phyloP scores from a whole-genome alignment of 2,113 vertebrate species.

The Burhinus oedicnemus region DNA sequence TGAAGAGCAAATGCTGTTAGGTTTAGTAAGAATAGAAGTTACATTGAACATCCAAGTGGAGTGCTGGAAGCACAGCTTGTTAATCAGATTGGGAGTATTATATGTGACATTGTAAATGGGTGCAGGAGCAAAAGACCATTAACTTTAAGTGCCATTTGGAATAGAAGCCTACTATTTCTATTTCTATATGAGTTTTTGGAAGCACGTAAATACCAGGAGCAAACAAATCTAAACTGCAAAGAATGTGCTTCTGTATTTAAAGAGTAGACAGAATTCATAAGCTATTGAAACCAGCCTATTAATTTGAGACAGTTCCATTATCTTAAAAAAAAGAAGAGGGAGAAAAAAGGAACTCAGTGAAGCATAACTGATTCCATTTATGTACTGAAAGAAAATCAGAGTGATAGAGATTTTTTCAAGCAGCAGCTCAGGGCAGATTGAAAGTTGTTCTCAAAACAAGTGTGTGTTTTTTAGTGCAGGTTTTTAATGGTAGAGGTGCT shows the following conservation, averaged over 20 bases:
- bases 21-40: slow-evolving; percentile 1
- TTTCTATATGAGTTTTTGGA: slow-evolving; percentile 2
- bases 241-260: slow-evolving; percentile 7
- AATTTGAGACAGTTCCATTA: not conserved
- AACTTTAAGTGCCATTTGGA: slow-evolving; percentile 28
- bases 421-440: not conserved
- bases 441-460: slow-evolving; percentile 1
- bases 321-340: not conserved
- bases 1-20: slow-evolving; percentile 9
- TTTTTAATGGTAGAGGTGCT: not conserved
- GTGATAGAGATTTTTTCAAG: not conserved
- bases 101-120: not conserved
- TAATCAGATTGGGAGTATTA: not conserved
- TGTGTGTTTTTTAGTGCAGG: not conserved
- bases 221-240: slow-evolving; percentile 4
- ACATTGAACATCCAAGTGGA: not conserved
- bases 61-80: not conserved
- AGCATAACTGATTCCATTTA: not conserved
- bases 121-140: not conserved
- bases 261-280: slow-evolving; percentile 7
- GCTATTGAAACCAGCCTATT: not conserved
- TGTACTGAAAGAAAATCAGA: slow-evolving; percentile 33
- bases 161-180: not conserved
- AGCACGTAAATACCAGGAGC: not conserved
- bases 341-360: not conserved